phyloP scores from a whole-genome alignment of 2,888 invertebrate species.

The Periphyllus acericola region DNA sequence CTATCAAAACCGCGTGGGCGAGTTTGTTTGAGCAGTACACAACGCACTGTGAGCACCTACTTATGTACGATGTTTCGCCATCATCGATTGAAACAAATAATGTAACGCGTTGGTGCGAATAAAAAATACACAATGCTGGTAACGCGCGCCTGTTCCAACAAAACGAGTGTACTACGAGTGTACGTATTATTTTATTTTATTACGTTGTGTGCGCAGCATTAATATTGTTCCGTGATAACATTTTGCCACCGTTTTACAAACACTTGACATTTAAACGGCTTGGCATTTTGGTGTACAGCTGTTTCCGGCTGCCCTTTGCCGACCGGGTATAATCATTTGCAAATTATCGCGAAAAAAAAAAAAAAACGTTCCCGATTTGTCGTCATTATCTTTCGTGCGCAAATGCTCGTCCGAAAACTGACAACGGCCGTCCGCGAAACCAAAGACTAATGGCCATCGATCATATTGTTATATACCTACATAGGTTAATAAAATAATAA shows the following conservation, averaged over 20 bases:
- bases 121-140: no score
- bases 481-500: background rate
- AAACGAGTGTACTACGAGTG: background rate
- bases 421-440: background rate
- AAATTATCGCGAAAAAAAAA: conserved; percentile 1
- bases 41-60: no score
- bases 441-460: background rate
- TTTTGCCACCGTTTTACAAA: background rate
- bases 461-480: no score
- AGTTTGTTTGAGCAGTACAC: no score
- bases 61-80: no score
- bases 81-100: no score
- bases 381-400: background rate
- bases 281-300: conserved; percentile 45
- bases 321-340: background rate
- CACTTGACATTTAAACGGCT: conserved; percentile 44
- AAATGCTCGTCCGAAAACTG: background rate
- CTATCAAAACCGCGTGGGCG: no score
- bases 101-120: no score
- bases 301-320: conserved; percentile 17
- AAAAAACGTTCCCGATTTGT: background rate
- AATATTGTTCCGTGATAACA: conserved; percentile 6
- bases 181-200: no score
- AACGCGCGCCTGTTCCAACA: no score
- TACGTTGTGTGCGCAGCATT: background rate